phyloP scores from a whole-genome alignment of 2,113 vertebrate genomes.

The Callospermophilus lateralis region DNA sequence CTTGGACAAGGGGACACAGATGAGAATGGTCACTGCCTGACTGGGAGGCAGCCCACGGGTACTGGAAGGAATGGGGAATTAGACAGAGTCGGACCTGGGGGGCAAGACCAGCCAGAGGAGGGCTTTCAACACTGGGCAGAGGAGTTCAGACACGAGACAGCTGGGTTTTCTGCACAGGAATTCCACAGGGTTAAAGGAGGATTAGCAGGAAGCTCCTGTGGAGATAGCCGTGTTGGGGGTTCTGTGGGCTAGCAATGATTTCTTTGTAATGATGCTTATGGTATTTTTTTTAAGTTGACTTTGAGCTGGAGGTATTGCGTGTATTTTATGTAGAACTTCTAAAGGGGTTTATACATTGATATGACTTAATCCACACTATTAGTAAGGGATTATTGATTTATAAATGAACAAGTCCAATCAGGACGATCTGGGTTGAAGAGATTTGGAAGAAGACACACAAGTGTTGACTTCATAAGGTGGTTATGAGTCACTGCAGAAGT shows the following conservation, averaged over 20 bases:
- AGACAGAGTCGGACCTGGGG: not conserved
- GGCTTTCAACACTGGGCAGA: not conserved
- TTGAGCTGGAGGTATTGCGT: not conserved
- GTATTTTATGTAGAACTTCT: not conserved
- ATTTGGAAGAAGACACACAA: not conserved
- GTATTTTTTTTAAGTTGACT: constrained; percentile 16
- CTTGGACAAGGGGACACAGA: not conserved
- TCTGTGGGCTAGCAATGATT: constrained; percentile 37
- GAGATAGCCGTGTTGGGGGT: not conserved
- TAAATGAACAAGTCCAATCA: constrained; percentile 11
- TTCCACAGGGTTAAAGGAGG: not conserved
- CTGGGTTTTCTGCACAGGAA: not conserved
- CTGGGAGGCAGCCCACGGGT: not conserved
- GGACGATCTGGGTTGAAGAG: not conserved
- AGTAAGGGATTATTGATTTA: constrained; percentile 10
- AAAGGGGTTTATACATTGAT: constrained; percentile 30
- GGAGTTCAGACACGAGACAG: not conserved
- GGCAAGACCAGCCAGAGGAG: not conserved
- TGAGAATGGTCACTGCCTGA: not conserved
- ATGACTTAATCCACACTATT: not conserved
- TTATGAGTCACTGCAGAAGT: not conserved
- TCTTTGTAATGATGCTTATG: not conserved
- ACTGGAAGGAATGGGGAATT: not conserved
- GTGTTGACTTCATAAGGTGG: not conserved
- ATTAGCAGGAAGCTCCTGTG: not conserved